Conservation (phyloP, 1,140 invertebrate species). For the Drosophila eugracilis region DNA sequence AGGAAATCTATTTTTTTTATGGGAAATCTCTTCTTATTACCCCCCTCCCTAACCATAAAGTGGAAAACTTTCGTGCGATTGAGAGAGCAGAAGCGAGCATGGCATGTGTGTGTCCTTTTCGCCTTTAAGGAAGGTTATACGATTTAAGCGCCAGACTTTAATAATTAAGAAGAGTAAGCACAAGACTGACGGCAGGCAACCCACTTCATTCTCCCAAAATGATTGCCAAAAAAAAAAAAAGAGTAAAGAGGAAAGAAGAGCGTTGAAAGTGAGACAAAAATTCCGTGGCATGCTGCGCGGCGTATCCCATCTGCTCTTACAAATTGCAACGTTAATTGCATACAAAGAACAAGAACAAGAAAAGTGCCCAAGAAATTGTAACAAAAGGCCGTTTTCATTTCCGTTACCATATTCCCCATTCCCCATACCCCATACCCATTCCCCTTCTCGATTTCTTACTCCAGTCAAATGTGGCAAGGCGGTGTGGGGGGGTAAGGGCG, state of each 20-base stretch:
- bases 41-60: conserved; percentile 29
- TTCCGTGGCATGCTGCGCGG: conserved; percentile 1
- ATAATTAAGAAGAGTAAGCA: no score
- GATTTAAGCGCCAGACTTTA: conserved; percentile 24
- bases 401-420: no score
- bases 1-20: conserved; percentile 57
- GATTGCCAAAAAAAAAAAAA: conserved; percentile 63
- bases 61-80: conserved; percentile 73
- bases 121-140: background rate
- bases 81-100: no score
- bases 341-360: conserved; percentile 76
- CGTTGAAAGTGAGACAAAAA: background rate
- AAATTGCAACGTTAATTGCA: conserved; percentile 82
- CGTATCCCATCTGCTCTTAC: conserved; percentile 43
- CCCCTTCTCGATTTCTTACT: conserved; percentile 9
- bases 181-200: no score
- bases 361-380: conserved; percentile 80
- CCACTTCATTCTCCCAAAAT: conserved; percentile 25
- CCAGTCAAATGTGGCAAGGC: background rate
- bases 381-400: conserved; percentile 57
- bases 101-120: conserved; percentile 59
- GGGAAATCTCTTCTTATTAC: conserved; percentile 20
- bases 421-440: no score
- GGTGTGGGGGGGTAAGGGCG: background rate
- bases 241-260: no score